These are phyloP conservation scores for Pristionchus japonicus DNA, from an alignment of 2,888 invertebrate genomes.

Conservation along the genomic window DNA sequence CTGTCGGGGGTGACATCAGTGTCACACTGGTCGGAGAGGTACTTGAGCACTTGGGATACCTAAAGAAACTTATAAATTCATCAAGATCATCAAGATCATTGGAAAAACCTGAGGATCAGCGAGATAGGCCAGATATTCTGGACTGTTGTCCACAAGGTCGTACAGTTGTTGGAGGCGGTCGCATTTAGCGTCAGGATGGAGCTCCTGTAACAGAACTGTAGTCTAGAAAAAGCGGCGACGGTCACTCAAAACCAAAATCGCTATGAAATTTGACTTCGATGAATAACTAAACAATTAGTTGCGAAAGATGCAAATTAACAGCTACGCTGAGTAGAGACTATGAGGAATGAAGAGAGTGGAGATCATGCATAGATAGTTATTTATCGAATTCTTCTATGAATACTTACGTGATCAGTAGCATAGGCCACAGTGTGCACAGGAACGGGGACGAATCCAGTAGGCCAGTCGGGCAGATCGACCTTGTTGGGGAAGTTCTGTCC, in stretches of 20 bases:
- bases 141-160: not conserved
- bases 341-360: too few species aligned
- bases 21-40: not conserved
- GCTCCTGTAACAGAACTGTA: not conserved
- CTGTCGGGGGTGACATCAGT: not conserved
- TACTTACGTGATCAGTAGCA: conserved; percentile 60
- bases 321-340: too few species aligned
- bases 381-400: too few species aligned
- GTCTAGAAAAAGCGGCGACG: too few species aligned
- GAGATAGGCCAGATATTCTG: not conserved
- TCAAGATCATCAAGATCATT: not conserved
- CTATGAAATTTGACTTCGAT: too few species aligned
- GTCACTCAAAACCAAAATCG: too few species aligned
- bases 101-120: not conserved
- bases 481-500: not conserved
- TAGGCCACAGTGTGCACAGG: conserved; percentile 65
- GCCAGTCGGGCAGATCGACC: conserved; percentile 54
- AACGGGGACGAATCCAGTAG: conserved; percentile 64
- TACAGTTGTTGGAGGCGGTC: not conserved
- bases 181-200: not conserved
- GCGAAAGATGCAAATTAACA: too few species aligned
- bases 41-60: not conserved
- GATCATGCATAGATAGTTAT: too few species aligned
- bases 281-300: too few species aligned
- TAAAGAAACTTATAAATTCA: too few species aligned